phyloP scores from a whole-genome alignment of 2,888 invertebrate species.

The Hyposoter didymator region DNA sequence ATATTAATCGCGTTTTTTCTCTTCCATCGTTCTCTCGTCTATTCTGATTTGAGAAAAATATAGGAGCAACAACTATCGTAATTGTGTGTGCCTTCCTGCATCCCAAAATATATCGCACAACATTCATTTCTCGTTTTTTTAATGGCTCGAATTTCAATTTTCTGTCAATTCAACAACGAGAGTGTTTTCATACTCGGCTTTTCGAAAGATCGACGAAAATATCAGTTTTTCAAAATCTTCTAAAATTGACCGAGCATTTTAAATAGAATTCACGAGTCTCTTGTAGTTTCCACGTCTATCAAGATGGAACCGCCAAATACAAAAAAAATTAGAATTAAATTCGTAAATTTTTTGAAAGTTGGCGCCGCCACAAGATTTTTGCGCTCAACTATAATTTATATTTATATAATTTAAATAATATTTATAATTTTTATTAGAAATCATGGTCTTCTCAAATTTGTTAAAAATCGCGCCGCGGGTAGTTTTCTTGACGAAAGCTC shows the following conservation, averaged over 20 bases:
- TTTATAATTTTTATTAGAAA: no score
- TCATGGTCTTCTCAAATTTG: no score
- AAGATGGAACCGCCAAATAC: no score
- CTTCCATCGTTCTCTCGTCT: conserved; percentile 21
- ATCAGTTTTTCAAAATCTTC: not conserved
- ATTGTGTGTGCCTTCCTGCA: not conserved
- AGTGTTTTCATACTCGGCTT: not conserved
- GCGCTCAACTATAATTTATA: no score
- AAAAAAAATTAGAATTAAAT: no score
- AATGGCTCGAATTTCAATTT: not conserved
- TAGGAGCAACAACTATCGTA: not conserved
- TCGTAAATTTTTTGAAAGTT: no score
- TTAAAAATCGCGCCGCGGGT: no score
- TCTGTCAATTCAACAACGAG: not conserved
- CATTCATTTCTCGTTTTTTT: not conserved
- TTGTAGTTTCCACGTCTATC: not conserved
- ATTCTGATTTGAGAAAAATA: not conserved
- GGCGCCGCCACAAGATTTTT: no score
- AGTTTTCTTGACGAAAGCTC: not conserved
- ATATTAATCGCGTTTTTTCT: conserved; percentile 20
- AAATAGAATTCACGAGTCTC: not conserved
- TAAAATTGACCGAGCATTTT: not conserved
- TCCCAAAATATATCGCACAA: not conserved
- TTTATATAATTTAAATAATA: no score
- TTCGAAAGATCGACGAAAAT: not conserved